These are phyloP conservation scores for Morinoia aosen DNA, from an alignment of 2,888 invertebrate genomes.

Conservation along the genomic window DNA sequence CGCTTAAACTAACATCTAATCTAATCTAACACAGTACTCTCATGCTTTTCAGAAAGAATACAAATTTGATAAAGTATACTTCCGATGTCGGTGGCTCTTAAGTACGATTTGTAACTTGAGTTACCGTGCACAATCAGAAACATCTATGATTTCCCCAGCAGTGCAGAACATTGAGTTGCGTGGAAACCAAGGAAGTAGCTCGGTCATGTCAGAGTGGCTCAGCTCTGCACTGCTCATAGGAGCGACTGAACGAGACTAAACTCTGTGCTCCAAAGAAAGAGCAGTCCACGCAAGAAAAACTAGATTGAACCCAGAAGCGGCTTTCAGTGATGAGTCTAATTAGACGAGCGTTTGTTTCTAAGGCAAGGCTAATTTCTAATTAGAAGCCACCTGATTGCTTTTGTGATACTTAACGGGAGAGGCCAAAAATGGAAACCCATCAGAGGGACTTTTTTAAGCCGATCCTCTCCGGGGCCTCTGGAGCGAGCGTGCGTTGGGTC, in stretches of 20 bases:
- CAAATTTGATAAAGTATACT: too few species aligned
- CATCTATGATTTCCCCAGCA: not conserved
- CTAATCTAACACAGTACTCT: too few species aligned
- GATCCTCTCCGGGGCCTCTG: not conserved
- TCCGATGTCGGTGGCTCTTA: too few species aligned
- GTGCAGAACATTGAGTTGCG: not conserved
- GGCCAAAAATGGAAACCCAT: not conserved
- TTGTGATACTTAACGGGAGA: not conserved
- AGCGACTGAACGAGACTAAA: not conserved
- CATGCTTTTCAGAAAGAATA: too few species aligned
- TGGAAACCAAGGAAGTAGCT: not conserved
- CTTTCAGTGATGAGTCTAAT: slow-evolving; percentile 29
- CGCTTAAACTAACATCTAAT: too few species aligned
- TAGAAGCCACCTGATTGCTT: slow-evolving; percentile 6
- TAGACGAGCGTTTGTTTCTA: slow-evolving; percentile 18
- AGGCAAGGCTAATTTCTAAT: slow-evolving; percentile 35
- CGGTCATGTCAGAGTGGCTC: not conserved
- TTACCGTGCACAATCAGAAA: too few species aligned
- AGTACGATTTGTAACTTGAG: too few species aligned
- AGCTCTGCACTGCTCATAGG: not conserved
- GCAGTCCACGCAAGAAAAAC: not conserved
- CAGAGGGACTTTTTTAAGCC: not conserved
- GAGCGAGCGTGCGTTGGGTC: not conserved
- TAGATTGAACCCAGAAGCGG: not conserved
- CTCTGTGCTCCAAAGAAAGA: not conserved